Evolutionary conservation across 2,113 vertebrate genomes (phyloP), one percentile per base, ranked within the genome.

Genomic region (Eulemur rufifrons): DNA sequence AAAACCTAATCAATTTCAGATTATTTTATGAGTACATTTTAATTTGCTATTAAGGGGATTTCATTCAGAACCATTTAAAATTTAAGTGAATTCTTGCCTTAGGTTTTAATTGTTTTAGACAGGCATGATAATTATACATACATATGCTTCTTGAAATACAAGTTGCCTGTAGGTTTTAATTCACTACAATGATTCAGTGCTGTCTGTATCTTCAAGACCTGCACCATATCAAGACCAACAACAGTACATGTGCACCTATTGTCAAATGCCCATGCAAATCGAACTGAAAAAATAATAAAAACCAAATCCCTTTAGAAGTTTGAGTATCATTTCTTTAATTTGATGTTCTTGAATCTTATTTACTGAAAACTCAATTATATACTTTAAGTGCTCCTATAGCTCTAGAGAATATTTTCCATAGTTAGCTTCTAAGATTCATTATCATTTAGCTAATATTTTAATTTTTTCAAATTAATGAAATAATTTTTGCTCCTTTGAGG

Each of bases 261-360:
- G 20, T 86, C 29, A 88, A 74, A 84, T 74, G 14, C 23, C 80
- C 4, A 39, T 2, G 29, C 3, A 86, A 54, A 54, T 29, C 76
- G 77, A 23, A 68, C 39, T 21, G 23, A 85, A 86, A 50, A 29
- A 92, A 47, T 68, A n/a, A 6, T 32, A 50, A 63, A 10, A 89
- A 20, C 20, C 20, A 80, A 59, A 76, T 8, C 17, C 0, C n/a
- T 37, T 81, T 89, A 82, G 59, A 81, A 89, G 13, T 59, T 90
- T 5, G 0, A 5, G 27, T 78, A 0, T 83, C 4, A 71, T 61
- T 66, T 90, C 52, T 64, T 77, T 97, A 92, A 92, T 10, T 56
- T 96, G n/a, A 56, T 96, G 29, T 92, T 95, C 86, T 95, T 89
- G n/a, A 86, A 45, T 91, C 7, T 76, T 96, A 92, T 89, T 34